Base-by-base conservation (phyloP, 1,140 invertebrate genomes). In the Cotesia typhae region DNA sequence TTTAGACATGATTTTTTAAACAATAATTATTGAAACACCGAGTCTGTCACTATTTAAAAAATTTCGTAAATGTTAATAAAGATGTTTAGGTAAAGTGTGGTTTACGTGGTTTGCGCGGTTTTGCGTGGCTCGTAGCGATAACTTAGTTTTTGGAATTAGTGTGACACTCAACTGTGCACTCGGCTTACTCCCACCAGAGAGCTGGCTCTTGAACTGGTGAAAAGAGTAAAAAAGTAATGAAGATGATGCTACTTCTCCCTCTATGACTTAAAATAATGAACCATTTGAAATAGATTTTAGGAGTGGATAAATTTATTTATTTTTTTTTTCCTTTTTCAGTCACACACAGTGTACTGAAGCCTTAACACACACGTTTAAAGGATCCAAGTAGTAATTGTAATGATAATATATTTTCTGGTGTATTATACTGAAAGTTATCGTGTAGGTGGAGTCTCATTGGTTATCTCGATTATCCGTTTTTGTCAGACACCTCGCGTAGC, bases 41-140 rank as follows among this genome's bases (percentile, higher is more conserved):
- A 17, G 17, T 47, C 36, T 12, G 61, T 61, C 68, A 67, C 28
- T 28, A 28, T 28, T 28, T 28, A 28, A 28, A 28, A 28, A 28
- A 28, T 3, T 28, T 28, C 1, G 1, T 28, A 28, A 28, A 28
- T 28, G 1, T 28, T 28, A 1, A 77, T 77, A 81, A 85, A 83
- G 79, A 83, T 84, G 82, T 84, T 85, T 85, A 75, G 81, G 77
- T 82, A 83, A 84, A 85, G 84, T 85, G 84, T 83, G 85, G 80
- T 80, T 82, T 80, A 78, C 80, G 75, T 78, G 28, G 28, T 28
- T 28, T 28, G 28, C 28, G 1, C 28, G 28, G 1, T 28, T 28
- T 28, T 28, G 28, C 28, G 28, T 28, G 28, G 74, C 64, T 64
- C 68, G 63, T 67, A 70, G 76, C 77, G 79, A 80, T 81, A 83